Evolutionary conservation across 2,797 vertebrate genomes (phyloP), one percentile per base, ranked within the genome.

Genomic region (Gobionotothen gibberifrons): DNA sequence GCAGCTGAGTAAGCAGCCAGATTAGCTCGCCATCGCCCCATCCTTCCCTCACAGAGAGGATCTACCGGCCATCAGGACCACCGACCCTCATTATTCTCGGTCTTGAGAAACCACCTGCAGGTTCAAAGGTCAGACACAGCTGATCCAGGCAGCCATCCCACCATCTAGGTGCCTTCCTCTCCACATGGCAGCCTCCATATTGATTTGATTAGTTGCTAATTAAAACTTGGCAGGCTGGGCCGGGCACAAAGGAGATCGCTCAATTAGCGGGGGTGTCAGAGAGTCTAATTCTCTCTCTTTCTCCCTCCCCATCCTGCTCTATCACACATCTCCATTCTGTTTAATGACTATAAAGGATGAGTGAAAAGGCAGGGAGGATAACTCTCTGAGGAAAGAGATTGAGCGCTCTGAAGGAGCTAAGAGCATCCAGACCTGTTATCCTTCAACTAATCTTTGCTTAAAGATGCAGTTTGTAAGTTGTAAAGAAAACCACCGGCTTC

Each of bases 141-240:
- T 72, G 83, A 83, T 91, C 87, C 76, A 79, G 78, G 61, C 79
- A 56, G 76, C 77, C 57, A 11, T 81, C 81, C 78, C 75, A 76
- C 85, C 29, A 48, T 69, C 62, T 69, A 75, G 72, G 80, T 81
- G 57, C 48, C 81, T 84, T 87, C 86, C 85, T 81, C 81, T 75
- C 43, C 86, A 91, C 93, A 93, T 91, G 94, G 88, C 94, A 94
- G 81, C 90, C 86, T 85, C 95, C 95, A 89, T 96, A 97, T 97
- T 97, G 97, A 97, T 96, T 95, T 97, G 96, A 97, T 97, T 97
- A 97, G 95, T 93, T 94, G 94, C 95, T 96, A 97, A 98, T 98
- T 97, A 97, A 97, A 96, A 96, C 89, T 90, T 90, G 95, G 93
- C 94, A 93, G 94, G 92, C 94, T 94, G 94, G 95, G 94, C 93